A percentile compares a stretch with the other conserved stretches of the same genome.
These are phyloP conservation scores for Sialis lutaria DNA, from an alignment of 2,888 invertebrate genomes.

Conservation along the genomic window DNA sequence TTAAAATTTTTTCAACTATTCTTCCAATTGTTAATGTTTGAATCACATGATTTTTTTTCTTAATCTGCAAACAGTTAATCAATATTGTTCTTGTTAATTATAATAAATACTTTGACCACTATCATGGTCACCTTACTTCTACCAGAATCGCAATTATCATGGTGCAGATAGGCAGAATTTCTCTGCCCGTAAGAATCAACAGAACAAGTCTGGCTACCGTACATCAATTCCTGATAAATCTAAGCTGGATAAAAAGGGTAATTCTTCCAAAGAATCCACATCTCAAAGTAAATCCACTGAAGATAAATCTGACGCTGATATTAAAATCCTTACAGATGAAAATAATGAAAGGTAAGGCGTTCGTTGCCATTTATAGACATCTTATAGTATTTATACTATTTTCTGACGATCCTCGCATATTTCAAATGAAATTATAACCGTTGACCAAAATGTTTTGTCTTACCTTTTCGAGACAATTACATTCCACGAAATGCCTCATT, in stretches of 20 bases:
- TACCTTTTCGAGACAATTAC: too few relatives aligned
- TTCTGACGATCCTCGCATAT: too few relatives aligned
- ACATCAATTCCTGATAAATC: background rate
- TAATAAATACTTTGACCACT: background rate
- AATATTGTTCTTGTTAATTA: background rate
- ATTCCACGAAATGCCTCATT: too few relatives aligned
- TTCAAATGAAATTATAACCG: too few relatives aligned
- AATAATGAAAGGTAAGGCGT: background rate
- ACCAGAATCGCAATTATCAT: constrained; percentile 1
- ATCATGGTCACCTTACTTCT: background rate
- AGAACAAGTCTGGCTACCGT: background rate
- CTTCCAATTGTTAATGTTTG: too few relatives aligned
- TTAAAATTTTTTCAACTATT: too few relatives aligned
- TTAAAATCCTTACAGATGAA: constrained; percentile 9
- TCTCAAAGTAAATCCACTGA: background rate
- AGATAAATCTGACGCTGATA: background rate
- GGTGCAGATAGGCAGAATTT: background rate
- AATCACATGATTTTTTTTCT: too few relatives aligned
- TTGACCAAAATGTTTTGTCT: too few relatives aligned
- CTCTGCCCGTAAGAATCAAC: background rate
- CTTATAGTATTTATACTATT: background rate
- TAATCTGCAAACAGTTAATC: too few relatives aligned
- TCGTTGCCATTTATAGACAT: background rate
- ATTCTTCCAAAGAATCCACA: background rate
- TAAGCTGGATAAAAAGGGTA: background rate